These are phyloP conservation scores for Telmatochromis brachygnathus DNA, from an alignment of 2,113 vertebrate species.

Conservation along the genomic window DNA sequence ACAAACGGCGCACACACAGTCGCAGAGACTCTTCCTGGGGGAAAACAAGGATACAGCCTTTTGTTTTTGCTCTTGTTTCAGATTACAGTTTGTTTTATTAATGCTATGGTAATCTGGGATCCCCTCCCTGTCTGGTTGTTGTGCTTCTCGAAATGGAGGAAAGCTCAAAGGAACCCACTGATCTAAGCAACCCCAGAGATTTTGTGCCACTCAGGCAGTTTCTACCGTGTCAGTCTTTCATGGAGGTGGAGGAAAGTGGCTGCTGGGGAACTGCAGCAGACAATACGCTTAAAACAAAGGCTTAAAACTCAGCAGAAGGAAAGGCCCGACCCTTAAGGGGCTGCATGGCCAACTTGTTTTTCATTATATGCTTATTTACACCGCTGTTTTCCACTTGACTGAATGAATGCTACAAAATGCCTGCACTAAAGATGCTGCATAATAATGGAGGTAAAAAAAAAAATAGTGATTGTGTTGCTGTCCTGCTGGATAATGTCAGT, in stretches of 20 bases:
- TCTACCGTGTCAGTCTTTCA: slow-evolving; percentile 54
- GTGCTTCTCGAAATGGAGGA: slow-evolving; percentile 17
- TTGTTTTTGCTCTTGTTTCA: slow-evolving; percentile 63
- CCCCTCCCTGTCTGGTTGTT: slow-evolving; percentile 22
- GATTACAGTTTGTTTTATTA: slow-evolving; percentile 67
- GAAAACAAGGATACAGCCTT: slow-evolving; percentile 51
- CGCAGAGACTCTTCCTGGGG: slow-evolving; percentile 38
- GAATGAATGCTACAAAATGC: slow-evolving; percentile 19
- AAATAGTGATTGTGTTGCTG: not conserved
- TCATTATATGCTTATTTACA: slow-evolving; percentile 41
- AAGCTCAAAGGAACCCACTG: slow-evolving; percentile 52
- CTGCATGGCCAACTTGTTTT: slow-evolving; percentile 18
- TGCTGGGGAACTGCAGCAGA: slow-evolving; percentile 29
- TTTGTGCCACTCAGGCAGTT: slow-evolving; percentile 38
- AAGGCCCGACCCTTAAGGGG: not conserved
- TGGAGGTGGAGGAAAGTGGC: slow-evolving; percentile 48
- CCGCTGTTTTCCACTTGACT: not conserved
- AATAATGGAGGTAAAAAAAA: not conserved
- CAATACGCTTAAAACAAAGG: slow-evolving; percentile 37
- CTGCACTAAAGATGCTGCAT: not conserved
- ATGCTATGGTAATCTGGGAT: slow-evolving; percentile 61
- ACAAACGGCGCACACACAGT: not conserved
- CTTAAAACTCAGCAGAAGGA: not conserved
- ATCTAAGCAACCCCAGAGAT: slow-evolving; percentile 54
- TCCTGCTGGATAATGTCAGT: not conserved